Percentiles rank a stretch among this genome's conserved stretches.
Evolutionary conservation across 2,797 vertebrate species (phyloP).

Genomic region (Buceros bicornis): DNA sequence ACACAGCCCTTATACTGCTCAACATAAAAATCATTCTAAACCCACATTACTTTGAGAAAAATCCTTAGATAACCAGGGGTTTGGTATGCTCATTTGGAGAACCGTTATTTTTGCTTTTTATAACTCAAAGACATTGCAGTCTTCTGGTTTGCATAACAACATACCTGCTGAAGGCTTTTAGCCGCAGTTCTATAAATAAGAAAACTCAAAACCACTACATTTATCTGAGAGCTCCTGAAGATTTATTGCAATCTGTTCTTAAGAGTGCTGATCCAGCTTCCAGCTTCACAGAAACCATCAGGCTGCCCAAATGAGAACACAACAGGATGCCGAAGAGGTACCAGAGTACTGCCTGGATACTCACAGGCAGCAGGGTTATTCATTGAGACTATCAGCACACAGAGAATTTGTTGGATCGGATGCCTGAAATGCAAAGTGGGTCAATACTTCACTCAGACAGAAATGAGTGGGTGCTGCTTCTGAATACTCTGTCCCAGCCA

Average conservation of each 20-base stretch:
- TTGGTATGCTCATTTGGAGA: not conserved
- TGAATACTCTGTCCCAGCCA: constrained; percentile 60
- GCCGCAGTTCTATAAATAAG: constrained; percentile 20
- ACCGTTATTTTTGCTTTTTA: not conserved
- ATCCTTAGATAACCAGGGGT: not conserved
- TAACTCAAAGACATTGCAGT: not conserved
- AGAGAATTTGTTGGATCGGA: constrained; percentile 22
- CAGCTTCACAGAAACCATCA: not conserved
- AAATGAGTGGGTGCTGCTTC: constrained; percentile 65
- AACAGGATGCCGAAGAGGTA: not conserved
- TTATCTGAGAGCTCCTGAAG: constrained; percentile 1
- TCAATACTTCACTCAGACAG: constrained; percentile 68
- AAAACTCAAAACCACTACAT: constrained; percentile 3
- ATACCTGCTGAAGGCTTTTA: constrained; percentile 40
- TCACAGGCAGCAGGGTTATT: constrained; percentile 15
- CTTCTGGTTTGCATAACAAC: constrained; percentile 25
- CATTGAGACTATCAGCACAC: constrained; percentile 46
- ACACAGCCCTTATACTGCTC: not conserved
- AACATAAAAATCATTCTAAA: not conserved
- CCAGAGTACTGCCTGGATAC: not conserved
- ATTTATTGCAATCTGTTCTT: constrained; percentile 52
- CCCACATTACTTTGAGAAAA: not conserved
- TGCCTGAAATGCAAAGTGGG: constrained; percentile 50
- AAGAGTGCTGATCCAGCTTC: constrained; percentile 28
- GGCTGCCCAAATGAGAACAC: not conserved